These are phyloP conservation scores for Neosilurus mollespiculum DNA, from an alignment of 2,797 vertebrate species.

Conservation along the genomic window DNA sequence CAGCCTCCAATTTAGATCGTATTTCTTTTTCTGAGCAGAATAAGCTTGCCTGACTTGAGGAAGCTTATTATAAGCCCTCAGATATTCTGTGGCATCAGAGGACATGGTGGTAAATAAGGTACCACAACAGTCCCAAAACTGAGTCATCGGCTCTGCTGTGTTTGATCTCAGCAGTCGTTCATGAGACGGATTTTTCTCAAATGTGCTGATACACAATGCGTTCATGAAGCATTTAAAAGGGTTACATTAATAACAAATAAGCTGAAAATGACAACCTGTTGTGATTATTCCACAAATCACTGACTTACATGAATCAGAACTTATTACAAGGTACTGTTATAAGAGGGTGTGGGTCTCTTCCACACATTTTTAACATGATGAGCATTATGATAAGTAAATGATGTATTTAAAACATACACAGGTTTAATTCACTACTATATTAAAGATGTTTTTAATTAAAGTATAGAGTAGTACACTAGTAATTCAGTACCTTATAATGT, in stretches of 20 bases:
- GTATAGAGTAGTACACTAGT: neutral
- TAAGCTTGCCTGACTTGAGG: neutral
- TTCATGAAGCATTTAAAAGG: constrained; percentile 17
- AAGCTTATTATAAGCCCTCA: constrained; percentile 30
- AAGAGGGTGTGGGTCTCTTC: neutral
- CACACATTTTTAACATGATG: neutral
- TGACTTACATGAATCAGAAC: constrained; percentile 1
- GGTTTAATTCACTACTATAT: neutral
- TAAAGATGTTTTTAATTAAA: neutral
- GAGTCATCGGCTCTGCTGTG: constrained; percentile 7
- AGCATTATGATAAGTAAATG: neutral
- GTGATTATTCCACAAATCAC: neutral
- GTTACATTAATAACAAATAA: constrained; percentile 7
- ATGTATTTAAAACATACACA: neutral
- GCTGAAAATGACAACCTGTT: constrained; percentile 3
- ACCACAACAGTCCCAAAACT: neutral
- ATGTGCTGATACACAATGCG: neutral
- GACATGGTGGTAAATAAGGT: constrained; percentile 21
- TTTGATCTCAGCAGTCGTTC: constrained; percentile 6
- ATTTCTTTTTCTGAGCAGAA: constrained; percentile 23
- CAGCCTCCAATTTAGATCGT: constrained; percentile 14
- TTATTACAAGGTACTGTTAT: neutral
- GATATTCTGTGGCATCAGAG: neutral
- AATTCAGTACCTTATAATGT: neutral
- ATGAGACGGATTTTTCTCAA: neutral